Evolutionary conservation across 1,140 invertebrate species (phyloP).

Genomic region (Drosophila pectinifera): DNA sequence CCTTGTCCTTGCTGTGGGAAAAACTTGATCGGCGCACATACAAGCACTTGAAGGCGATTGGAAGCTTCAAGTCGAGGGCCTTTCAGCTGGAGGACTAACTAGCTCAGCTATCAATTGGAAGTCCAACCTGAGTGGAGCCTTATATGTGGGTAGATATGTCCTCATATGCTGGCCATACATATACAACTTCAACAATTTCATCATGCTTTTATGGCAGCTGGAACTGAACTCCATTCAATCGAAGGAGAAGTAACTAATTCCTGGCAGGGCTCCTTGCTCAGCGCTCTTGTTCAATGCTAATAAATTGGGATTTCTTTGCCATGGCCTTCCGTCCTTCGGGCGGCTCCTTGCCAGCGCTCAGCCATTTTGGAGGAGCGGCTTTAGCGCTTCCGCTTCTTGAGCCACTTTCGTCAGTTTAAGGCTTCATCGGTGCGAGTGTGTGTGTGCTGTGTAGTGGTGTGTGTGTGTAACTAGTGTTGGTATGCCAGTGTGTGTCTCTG

Average conservation of each 20-base stretch:
- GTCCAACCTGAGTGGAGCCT: no score
- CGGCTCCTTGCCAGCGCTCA: no score
- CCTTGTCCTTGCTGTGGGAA: not conserved
- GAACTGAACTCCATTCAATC: no score
- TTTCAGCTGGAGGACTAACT: no score
- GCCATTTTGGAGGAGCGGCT: constrained; percentile 42
- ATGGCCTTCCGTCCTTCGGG: not conserved
- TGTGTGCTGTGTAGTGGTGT: constrained; percentile 4
- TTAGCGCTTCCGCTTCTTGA: constrained; percentile 58
- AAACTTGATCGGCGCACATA: not conserved
- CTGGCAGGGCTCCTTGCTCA: not conserved
- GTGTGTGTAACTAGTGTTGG: not conserved
- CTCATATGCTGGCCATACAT: no score
- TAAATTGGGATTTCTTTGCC: constrained; percentile 54
- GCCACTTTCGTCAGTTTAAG: constrained; percentile 45
- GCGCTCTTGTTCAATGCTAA: constrained; percentile 44
- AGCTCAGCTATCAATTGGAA: no score
- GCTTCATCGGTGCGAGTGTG: constrained; percentile 6
- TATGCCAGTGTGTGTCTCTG: constrained; percentile 21
- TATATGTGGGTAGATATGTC: no score
- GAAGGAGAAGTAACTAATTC: not conserved
- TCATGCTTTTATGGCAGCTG: no score
- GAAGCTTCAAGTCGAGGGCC: no score
- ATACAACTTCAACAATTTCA: no score
- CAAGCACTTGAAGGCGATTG: no score